Evolutionary conservation across 2,113 vertebrate species (phyloP).

Genomic region (Cettia cetti): DNA sequence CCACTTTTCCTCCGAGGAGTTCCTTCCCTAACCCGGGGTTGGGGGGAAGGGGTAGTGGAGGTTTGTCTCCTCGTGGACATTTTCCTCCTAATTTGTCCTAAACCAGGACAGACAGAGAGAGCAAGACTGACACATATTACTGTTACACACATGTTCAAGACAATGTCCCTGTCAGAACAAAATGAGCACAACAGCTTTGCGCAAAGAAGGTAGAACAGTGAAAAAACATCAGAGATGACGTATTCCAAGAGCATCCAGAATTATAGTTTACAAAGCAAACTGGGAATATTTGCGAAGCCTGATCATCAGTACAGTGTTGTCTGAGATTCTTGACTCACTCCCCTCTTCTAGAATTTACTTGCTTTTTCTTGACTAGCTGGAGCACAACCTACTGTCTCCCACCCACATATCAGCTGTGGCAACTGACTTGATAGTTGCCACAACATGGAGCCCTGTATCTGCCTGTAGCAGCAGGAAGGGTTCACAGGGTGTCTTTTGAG

Average conservation of each 20-base stretch:
- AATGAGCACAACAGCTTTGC: background rate
- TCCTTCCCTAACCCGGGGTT: no score
- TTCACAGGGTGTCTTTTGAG: background rate
- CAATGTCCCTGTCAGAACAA: background rate
- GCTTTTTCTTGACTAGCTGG: background rate
- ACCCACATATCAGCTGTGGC: background rate
- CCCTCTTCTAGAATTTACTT: accelerated
- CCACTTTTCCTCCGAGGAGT: no score
- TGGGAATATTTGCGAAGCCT: background rate
- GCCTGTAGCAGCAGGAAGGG: background rate
- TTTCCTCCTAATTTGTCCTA: no score
- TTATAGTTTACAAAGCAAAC: background rate
- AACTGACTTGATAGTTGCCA: background rate
- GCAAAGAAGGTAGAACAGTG: background rate
- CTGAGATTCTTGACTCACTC: background rate
- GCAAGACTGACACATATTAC: background rate
- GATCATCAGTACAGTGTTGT: background rate
- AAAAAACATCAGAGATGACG: background rate
- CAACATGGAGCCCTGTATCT: background rate
- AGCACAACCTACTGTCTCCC: background rate
- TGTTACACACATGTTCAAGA: background rate
- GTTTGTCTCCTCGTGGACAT: no score
- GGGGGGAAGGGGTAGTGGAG: no score
- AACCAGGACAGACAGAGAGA: background rate
- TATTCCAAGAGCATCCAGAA: background rate